Base-by-base conservation (phyloP, 1,140 invertebrate genomes). In the Drosophila tsacasi region DNA sequence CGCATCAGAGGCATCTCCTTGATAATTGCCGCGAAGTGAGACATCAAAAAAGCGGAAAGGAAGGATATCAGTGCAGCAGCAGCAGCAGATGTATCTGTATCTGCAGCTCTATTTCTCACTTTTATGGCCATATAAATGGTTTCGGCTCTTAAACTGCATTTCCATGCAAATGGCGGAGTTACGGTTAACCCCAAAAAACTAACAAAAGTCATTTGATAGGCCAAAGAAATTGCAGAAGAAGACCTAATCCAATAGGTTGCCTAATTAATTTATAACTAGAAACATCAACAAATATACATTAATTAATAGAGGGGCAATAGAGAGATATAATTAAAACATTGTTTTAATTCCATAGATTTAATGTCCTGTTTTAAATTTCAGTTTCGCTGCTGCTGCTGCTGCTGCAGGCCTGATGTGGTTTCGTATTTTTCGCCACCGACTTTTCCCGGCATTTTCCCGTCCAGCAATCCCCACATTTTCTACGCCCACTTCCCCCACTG, bases 101-200 rank as follows among this genome's bases (percentile, higher is more conserved):
- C 62, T 67, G n/a, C 30, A 52, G 37, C 46, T 52, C 39, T 67
- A 59, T 60, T 32, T 39, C 44, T 64, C 73, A 73, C 39, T 82
- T 87, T 86, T 73, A 86, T 86, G 63, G 67, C 59, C 63, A 54
- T 54, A 40, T 63, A 63, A 63, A 54, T 54, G 61, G 40, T 65
- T 49, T 60, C 42, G 50, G 27, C 47, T 76, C 64, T 55, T 21
- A 32, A 71, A 71, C 49, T 72, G 79, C 71, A 87, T 87, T 83
- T 89, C 65, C 81, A 89, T 81, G 79, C 72, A 81, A 89, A 83
- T 89, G 59, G 42, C 67, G 35, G 67, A 62, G 62, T 78, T 39
- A 61, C 44, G 83, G 80, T 81, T 87, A 83, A 83, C 83, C 83
- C 68, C 54, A 79, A 81, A 49, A 40, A 55, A 15, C 8, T 5